Conservation (phyloP, 2,113 vertebrate genomes). For the Gnathonemus longibarbis region DNA sequence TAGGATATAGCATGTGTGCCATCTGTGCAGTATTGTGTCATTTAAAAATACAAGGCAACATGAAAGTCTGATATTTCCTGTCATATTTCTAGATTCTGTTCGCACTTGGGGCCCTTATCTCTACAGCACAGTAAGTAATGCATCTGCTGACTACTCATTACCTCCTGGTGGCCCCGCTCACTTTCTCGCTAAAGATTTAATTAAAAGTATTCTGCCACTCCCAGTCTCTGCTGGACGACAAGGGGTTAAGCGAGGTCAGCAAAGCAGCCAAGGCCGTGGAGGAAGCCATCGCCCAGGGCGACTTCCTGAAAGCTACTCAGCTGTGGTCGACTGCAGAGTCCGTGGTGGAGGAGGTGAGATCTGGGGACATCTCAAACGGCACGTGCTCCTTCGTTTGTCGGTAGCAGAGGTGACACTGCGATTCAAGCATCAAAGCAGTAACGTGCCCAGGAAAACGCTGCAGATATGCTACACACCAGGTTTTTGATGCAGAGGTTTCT, state of each 20-base stretch:
- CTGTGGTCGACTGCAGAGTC: constrained; percentile 74
- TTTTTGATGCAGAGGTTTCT: neutral
- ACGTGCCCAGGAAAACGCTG: neutral
- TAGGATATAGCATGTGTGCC: no score
- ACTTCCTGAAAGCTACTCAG: constrained; percentile 71
- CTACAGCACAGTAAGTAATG: constrained; percentile 80
- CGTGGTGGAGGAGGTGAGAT: constrained; percentile 73
- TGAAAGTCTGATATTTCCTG: constrained; percentile 17
- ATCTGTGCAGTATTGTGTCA: neutral
- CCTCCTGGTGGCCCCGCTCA: no score
- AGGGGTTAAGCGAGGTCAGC: constrained; percentile 73
- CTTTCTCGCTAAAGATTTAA: neutral
- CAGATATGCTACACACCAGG: neutral
- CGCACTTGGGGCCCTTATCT: constrained; percentile 92
- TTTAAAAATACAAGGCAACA: neutral
- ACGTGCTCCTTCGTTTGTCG: neutral
- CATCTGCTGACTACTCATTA: neutral
- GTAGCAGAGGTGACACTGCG: neutral
- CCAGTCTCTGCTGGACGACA: constrained; percentile 88
- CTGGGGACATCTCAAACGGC: neutral
- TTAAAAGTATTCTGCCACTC: constrained; percentile 5
- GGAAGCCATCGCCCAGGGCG: constrained; percentile 61
- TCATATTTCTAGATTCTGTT: constrained; percentile 76
- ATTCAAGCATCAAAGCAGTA: neutral
- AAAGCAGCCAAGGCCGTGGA: constrained; percentile 67